Evolutionary conservation across 2,797 vertebrate genomes (phyloP), one percentile per base, ranked within the genome.

Genomic region (Acipenser transmontanus): DNA sequence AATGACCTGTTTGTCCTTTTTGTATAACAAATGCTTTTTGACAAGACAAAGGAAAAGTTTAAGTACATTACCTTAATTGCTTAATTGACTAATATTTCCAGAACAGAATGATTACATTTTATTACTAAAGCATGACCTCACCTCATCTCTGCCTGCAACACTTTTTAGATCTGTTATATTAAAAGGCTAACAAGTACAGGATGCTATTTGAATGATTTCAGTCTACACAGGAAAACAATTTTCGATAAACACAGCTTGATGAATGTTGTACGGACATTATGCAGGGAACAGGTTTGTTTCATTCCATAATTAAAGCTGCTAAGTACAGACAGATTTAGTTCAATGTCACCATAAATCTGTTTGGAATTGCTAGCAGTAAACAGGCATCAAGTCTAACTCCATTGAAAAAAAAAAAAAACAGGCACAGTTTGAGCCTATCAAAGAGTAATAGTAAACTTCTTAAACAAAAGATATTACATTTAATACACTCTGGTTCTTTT

Each of bases 401-500:
- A 17, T 1, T 17, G 1, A 17, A 17, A 17, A 17, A 34, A 34
- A 34, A 34, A 34, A 34, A 34, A 34, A 34, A 34, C 3, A 34
- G 34, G 34, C 34, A 4, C 34, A 34, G 4, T 34, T 34, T 34
- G 3, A 34, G 34, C 34, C 34, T 34, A 34, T 34, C 34, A 4
- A 34, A 34, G 34, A 34, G 34, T 11, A 57, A n/a, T 57, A n/a
- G 34, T 7, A 11, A 57, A 13, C 70, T 68, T 66, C 63, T 49
- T 74, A 69, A 60, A 59, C 12, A 47, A 48, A 61, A 12, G 10
- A 20, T 7, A 49, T 60, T 6, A 7, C 11, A 50, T 54, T 61
- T 62, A 34, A 61, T 34, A 84, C 81, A 80, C 85, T 83, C 73
- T 86, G 81, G 86, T 89, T 81, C 73, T 73, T 83, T 86, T 89